A percentile compares a stretch with the other conserved stretches of the same genome.
These are phyloP conservation scores for Aurelia coerulea DNA, from an alignment of 30 jellyfish, hydroid and myxozoan species.

Conservation along the genomic window DNA sequence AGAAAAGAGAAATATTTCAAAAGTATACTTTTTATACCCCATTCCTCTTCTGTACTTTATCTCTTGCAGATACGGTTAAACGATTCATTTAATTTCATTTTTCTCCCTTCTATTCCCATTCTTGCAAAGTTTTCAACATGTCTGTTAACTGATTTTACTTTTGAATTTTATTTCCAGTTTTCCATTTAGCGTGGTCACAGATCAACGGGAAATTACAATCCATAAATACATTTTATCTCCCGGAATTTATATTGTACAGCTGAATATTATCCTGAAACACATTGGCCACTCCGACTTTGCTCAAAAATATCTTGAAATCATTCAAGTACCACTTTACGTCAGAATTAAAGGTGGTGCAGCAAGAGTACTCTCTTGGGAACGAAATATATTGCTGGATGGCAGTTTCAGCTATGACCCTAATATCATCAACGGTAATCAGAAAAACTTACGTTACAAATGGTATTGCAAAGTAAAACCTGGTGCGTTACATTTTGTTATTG, in stretches of 20 bases:
- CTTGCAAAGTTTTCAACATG: too few relatives aligned
- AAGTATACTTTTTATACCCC: too few relatives aligned
- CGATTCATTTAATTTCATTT: too few relatives aligned
- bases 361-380: constrained; percentile 6
- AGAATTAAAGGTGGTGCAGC: constrained; percentile 7
- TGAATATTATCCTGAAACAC: background rate
- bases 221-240: constrained; percentile 19
- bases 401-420: constrained; percentile 27
- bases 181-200: constrained; percentile 2
- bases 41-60: too few relatives aligned
- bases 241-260: background rate
- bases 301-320: constrained; percentile 10
- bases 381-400: constrained; percentile 12
- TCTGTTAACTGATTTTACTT: too few relatives aligned
- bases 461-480: constrained; percentile 24
- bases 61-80: too few relatives aligned
- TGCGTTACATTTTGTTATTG: constrained; percentile 7
- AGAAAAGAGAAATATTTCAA: too few relatives aligned
- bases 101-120: too few relatives aligned
- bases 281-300: constrained; percentile 21
- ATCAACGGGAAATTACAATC: constrained; percentile 21
- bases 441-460: constrained; percentile 22
- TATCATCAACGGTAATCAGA: background rate
- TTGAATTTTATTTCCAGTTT: constrained; percentile 9
- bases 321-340: constrained; percentile 7